Conservation (phyloP, 2,888 invertebrate genomes). For the Celastrina argiolus region DNA sequence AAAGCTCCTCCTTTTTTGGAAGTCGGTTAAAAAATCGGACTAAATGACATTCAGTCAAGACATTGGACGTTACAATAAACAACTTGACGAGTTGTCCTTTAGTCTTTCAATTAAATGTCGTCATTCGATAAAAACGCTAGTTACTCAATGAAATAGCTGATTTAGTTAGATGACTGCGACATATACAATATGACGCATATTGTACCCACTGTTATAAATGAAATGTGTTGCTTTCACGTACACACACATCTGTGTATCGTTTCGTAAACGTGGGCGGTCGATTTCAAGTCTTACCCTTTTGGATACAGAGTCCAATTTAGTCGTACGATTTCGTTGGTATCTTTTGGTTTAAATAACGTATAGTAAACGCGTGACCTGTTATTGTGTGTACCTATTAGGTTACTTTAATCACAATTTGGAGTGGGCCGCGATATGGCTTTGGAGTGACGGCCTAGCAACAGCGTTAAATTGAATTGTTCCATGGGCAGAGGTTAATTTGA, state of each 20-base stretch:
- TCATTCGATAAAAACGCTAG: too few species aligned
- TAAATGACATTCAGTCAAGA: too few species aligned
- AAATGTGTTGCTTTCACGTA: conserved; percentile 76
- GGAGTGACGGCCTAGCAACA: conserved; percentile 62
- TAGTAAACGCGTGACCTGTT: conserved; percentile 74
- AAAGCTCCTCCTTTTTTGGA: too few species aligned
- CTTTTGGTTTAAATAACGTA: conserved; percentile 45
- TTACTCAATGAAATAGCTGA: too few species aligned
- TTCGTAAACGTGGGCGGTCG: conserved; percentile 37
- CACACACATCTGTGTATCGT: conserved; percentile 64
- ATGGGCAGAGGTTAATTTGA: conserved; percentile 33
- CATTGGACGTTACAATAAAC: too few species aligned
- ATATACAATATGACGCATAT: conserved; percentile 72
- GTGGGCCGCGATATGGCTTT: conserved; percentile 73
- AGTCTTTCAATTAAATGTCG: too few species aligned
- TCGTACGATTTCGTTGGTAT: conserved; percentile 35
- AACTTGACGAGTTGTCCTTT: too few species aligned
- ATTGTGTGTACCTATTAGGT: conserved; percentile 77
- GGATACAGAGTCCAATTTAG: conserved; percentile 32
- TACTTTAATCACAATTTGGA: conserved; percentile 77
- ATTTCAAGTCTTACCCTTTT: conserved; percentile 33
- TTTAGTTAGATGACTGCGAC: too few species aligned
- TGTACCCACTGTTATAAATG: conserved; percentile 73
- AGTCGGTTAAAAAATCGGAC: too few species aligned
- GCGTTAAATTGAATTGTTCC: conserved; percentile 56